A percentile compares a stretch with the other conserved stretches of the same genome.
These are phyloP conservation scores for Dreissena polymorpha DNA, from an alignment of 1,140 invertebrate species.

Conservation along the genomic window DNA sequence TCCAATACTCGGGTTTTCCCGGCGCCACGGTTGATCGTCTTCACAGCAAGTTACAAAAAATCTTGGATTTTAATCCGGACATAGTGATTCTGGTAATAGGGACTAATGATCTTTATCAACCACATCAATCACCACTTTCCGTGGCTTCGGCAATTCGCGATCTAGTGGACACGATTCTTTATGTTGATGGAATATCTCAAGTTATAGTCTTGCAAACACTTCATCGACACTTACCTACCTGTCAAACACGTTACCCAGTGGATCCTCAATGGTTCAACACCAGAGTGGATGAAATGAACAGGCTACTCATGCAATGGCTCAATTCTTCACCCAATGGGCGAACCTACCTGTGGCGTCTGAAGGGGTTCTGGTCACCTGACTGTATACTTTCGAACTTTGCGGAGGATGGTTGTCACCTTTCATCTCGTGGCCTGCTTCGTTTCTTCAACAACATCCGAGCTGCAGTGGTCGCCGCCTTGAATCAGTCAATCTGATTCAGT, in stretches of 20 bases:
- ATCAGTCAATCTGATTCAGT: conserved; percentile 9
- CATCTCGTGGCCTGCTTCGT: background rate
- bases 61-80: conserved; percentile 16
- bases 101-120: conserved; percentile 11
- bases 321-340: background rate
- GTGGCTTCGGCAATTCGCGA: conserved; percentile 1
- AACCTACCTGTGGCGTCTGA: conserved; percentile 29
- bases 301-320: background rate
- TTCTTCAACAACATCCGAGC: conserved; percentile 26
- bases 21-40: too few relatives aligned
- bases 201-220: conserved; percentile 35
- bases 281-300: conserved; percentile 26
- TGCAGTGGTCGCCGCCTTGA: conserved; percentile 28
- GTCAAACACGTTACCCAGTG: background rate
- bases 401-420: conserved; percentile 24
- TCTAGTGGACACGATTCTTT: conserved; percentile 27
- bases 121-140: background rate
- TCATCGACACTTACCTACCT: conserved; percentile 4
- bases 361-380: conserved; percentile 25
- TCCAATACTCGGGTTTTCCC: too few relatives aligned
- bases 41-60: background rate
- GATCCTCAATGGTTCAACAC: conserved; percentile 19
- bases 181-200: background rate
- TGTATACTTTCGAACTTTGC: conserved; percentile 3
- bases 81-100: conserved; percentile 26